Evolutionary conservation across 2,888 invertebrate species (phyloP), one percentile per base, ranked within the genome.

Genomic region (Venusia cambrica): DNA sequence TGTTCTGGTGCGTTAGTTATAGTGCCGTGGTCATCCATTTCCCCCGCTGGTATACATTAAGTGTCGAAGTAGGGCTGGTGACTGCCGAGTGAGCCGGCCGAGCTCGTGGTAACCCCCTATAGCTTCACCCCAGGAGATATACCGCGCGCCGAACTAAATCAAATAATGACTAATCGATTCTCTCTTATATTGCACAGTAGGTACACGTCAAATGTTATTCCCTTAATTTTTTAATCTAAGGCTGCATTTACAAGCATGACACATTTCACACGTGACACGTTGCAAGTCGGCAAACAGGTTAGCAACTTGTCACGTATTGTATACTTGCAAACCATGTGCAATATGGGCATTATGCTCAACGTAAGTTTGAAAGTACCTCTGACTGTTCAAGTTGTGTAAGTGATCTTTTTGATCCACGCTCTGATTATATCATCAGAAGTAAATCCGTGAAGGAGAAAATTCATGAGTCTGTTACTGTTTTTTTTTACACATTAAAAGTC

Each of bases 141-240:
- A 57, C 66, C 66, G 64, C 66, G 71, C 73, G 75, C 76, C 78
- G 80, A 80, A 85, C 87, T 85, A 87, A 87, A 85, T 85, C 87
- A 87, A 85, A 87, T 84, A 87, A 84, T 87, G 87, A 87, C 87
- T 84, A 87, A 87, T 87, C 84, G 87, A 77, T 79, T 85, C 72
- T 74, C 64, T 72, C 79, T 75, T 76, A 83, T 81, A 87, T 87
- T 85, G 85, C 84, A 87, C 87, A 84, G 87, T 85, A 87, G 87
- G 84, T 84, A 81, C 80, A 87, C 84, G 83, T 85, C 85, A 85
- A 83, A 83, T 66, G 75, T 72, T 80, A 78, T 84, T 78, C 79
- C 73, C 73, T 83, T 78, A 80, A 80, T 81, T 83, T 81, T 81
- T 74, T 73, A 75, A 30, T 24, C 68, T 63, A 13, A 27, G 75